Percentiles rank a stretch among this genome's conserved stretches.
These are phyloP conservation scores for Tyria jacobaeae DNA, from an alignment of 2,888 invertebrate species.

Conservation along the genomic window DNA sequence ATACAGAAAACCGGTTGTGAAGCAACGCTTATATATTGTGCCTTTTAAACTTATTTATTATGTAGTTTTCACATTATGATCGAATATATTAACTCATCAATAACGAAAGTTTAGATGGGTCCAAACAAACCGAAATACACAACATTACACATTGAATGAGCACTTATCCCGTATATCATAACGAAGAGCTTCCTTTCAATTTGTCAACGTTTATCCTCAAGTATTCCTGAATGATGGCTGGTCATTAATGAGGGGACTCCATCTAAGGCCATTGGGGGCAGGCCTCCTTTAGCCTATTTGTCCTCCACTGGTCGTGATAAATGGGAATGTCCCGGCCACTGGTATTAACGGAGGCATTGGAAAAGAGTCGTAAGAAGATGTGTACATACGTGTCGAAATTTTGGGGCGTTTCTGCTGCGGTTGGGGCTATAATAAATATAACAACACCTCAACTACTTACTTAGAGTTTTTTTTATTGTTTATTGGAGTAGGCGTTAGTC, in stretches of 20 bases:
- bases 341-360: slow-evolving; percentile 59
- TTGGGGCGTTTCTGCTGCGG: neutral
- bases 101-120: too few relatives aligned
- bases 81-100: slow-evolving; percentile 27
- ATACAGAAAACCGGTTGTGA: too few relatives aligned
- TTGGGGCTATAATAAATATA: too few relatives aligned
- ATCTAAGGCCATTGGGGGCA: slow-evolving; percentile 75
- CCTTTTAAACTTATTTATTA: slow-evolving; percentile 8
- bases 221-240: slow-evolving; percentile 69
- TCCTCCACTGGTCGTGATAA: slow-evolving; percentile 71
- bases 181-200: slow-evolving; percentile 70
- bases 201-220: slow-evolving; percentile 79
- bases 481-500: too few relatives aligned
- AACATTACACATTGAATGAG: slow-evolving; percentile 41
- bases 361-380: slow-evolving; percentile 35
- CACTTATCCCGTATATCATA: slow-evolving; percentile 71
- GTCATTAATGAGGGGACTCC: slow-evolving; percentile 72
- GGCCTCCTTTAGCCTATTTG: slow-evolving; percentile 73
- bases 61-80: too few relatives aligned
- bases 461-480: too few relatives aligned
- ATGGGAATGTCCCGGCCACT: slow-evolving; percentile 67
- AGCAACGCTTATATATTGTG: too few relatives aligned
- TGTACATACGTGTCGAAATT: slow-evolving; percentile 29
- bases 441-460: too few relatives aligned
- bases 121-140: slow-evolving; percentile 22